Evolutionary conservation across 2,113 vertebrate species (phyloP).

Genomic region (Lipotes vexillifer): DNA sequence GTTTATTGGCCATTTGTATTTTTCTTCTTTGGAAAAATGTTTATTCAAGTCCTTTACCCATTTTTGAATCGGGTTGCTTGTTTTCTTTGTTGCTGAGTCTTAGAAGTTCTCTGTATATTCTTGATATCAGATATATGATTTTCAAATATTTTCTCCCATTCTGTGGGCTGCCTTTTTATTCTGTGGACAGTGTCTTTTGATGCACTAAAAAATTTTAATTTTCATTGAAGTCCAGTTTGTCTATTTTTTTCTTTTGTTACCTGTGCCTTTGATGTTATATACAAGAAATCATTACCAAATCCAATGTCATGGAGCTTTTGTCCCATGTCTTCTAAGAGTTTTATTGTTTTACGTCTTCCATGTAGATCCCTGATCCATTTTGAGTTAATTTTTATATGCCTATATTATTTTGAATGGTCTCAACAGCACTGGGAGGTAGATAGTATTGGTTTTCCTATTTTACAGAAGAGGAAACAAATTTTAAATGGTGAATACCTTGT

Average conservation of each 20-base stretch:
- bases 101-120: too few relatives aligned
- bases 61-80: too few relatives aligned
- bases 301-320: neutral
- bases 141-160: too few relatives aligned
- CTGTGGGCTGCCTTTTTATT: too few relatives aligned
- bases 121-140: too few relatives aligned
- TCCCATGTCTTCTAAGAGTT: neutral
- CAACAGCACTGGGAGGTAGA: neutral
- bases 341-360: neutral
- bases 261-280: neutral
- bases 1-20: too few relatives aligned
- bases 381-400: neutral
- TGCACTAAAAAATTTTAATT: neutral
- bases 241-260: neutral
- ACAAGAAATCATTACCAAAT: neutral
- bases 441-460: neutral
- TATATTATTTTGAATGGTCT: neutral
- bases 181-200: too few relatives aligned
- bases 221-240: neutral
- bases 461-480: neutral
- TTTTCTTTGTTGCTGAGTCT: too few relatives aligned
- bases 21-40: too few relatives aligned
- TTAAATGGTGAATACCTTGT: neutral
- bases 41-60: too few relatives aligned
- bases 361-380: neutral